These are phyloP conservation scores for Psittacus erithacus DNA, from an alignment of 2,113 vertebrate species.

Conservation along the genomic window DNA sequence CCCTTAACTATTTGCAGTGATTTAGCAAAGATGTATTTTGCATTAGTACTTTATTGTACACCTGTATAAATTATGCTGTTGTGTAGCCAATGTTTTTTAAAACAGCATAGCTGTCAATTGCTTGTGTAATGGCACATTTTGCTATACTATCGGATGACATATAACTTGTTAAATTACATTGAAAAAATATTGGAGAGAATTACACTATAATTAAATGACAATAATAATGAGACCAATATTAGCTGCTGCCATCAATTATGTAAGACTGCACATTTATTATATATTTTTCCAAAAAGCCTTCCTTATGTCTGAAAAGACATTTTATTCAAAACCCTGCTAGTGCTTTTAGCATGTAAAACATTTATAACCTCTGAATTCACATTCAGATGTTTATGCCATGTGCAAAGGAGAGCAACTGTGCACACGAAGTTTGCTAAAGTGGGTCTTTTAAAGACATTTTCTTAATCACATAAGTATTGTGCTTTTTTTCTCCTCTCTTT, in stretches of 20 bases:
- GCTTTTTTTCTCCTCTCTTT: not conserved
- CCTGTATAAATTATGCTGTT: constrained; percentile 53
- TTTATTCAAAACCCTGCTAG: not conserved
- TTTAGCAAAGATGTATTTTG: constrained; percentile 5
- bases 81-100: constrained; percentile 71
- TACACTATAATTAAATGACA: constrained; percentile 71
- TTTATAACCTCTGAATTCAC: constrained; percentile 2
- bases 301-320: not conserved
- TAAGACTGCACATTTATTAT: constrained; percentile 17
- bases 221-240: constrained; percentile 73
- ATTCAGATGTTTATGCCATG: not conserved
- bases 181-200: constrained; percentile 46
- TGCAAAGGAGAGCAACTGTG: not conserved
- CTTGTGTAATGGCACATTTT: constrained; percentile 50
- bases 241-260: constrained; percentile 54
- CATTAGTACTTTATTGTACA: not conserved
- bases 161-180: constrained; percentile 57
- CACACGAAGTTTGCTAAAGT: not conserved
- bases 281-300: not conserved
- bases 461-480: not conserved
- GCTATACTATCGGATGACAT: constrained; percentile 50
- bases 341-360: not conserved
- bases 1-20: not conserved
- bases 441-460: not conserved
- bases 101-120: constrained; percentile 52